These are phyloP conservation scores for Podarcis muralis DNA, from an alignment of 2,113 vertebrate genomes.

Conservation along the genomic window DNA sequence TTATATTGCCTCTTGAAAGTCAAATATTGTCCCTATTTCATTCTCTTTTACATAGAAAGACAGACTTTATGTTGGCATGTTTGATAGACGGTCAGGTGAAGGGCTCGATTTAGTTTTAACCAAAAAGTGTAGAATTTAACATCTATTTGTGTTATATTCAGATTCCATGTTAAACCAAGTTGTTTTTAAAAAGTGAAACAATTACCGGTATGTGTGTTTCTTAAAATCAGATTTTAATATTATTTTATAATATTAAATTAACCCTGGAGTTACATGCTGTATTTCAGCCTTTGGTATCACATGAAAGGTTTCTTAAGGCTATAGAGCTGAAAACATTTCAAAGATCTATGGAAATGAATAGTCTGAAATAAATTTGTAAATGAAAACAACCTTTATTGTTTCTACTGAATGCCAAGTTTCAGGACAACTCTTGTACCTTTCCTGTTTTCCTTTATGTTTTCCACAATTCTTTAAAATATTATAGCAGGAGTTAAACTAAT, in stretches of 20 bases:
- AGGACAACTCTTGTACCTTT: neutral
- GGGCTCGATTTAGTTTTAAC: neutral
- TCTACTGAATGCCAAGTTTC: constrained; percentile 10
- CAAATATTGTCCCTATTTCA: too few species aligned
- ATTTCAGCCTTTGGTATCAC: neutral
- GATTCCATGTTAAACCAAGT: neutral
- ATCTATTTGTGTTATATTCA: neutral
- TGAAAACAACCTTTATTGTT: neutral
- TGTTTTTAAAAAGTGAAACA: neutral
- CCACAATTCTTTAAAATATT: neutral
- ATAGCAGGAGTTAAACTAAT: neutral
- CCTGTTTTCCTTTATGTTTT: neutral
- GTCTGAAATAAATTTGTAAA: neutral
- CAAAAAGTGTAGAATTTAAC: neutral
- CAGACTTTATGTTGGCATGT: too few species aligned
- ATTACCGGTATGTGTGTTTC: too few species aligned
- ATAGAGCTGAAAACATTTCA: neutral
- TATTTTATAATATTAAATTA: too few species aligned
- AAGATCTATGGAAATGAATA: neutral
- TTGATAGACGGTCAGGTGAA: too few species aligned
- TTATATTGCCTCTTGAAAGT: too few species aligned
- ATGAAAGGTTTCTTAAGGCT: neutral
- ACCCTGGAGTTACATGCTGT: too few species aligned
- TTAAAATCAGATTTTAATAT: too few species aligned
- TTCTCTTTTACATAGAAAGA: too few species aligned